A percentile compares a stretch with the other conserved stretches of the same genome.
Evolutionary conservation across 1,140 invertebrate genomes (phyloP).

Genomic region (Bombus polaris): DNA sequence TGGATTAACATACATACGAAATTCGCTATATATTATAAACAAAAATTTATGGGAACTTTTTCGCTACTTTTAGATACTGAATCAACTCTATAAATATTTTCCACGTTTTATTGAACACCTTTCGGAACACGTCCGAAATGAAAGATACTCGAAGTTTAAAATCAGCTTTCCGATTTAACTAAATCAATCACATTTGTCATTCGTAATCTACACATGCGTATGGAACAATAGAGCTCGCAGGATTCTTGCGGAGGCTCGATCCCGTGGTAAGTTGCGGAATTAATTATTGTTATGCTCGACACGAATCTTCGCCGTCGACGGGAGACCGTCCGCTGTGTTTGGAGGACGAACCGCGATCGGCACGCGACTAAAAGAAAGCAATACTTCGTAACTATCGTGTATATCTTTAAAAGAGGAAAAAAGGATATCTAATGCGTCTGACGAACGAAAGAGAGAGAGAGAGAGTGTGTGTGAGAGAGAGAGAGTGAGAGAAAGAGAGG

Average conservation of each 20-base stretch:
- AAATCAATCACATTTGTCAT: background rate
- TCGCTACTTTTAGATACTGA: too few relatives aligned
- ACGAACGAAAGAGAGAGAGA: constrained; percentile 29
- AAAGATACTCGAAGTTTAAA: too few relatives aligned
- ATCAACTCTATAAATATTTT: too few relatives aligned
- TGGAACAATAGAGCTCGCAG: background rate
- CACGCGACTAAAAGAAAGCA: constrained; percentile 78
- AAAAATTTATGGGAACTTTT: too few relatives aligned
- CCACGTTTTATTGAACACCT: too few relatives aligned
- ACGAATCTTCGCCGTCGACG: constrained; percentile 43
- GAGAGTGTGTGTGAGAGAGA: background rate
- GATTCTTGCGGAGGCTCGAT: constrained; percentile 40
- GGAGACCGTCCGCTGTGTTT: constrained; percentile 20
- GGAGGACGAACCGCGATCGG: constrained; percentile 43
- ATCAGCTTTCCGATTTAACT: background rate
- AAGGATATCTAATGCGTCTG: constrained; percentile 51
- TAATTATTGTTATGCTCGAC: constrained; percentile 63
- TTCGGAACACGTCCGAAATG: too few relatives aligned
- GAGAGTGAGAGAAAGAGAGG: background rate
- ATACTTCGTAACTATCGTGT: constrained; percentile 80
- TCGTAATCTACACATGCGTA: background rate
- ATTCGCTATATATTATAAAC: too few relatives aligned
- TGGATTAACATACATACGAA: too few relatives aligned
- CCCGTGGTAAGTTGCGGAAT: constrained; percentile 40
- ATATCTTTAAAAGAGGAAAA: constrained; percentile 58